These are phyloP conservation scores for Psilopsiagon aurifrons DNA, from an alignment of 2,113 vertebrate genomes.

Conservation along the genomic window DNA sequence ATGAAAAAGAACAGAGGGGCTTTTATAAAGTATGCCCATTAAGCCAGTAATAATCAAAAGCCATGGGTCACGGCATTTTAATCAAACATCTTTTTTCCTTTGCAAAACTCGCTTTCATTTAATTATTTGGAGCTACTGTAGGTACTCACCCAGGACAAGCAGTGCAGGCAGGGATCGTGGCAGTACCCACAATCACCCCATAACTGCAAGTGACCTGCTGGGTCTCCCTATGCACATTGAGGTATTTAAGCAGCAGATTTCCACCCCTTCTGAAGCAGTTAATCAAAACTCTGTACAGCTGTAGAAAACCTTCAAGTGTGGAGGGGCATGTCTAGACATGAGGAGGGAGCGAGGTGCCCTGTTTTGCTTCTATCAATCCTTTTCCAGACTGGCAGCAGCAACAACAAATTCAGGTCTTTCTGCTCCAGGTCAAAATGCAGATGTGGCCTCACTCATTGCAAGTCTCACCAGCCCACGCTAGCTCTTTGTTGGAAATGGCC, in stretches of 20 bases:
- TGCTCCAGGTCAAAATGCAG: not conserved
- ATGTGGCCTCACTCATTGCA: not conserved
- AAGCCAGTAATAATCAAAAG: not conserved
- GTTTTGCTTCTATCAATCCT: not conserved
- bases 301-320: not conserved
- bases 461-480: not conserved
- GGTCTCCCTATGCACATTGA: fast-evolving
- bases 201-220: not conserved
- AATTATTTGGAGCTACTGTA: not conserved
- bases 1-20: not conserved
- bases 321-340: not conserved
- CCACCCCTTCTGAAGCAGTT: not conserved
- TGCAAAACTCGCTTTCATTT: not conserved
- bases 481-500: not conserved
- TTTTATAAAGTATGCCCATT: not conserved
- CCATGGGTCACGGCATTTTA: not conserved
- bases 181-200: fast-evolving
- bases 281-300: not conserved
- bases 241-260: not conserved
- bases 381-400: not conserved
- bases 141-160: not conserved
- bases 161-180: fast-evolving
- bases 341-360: not conserved
- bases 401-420: not conserved
- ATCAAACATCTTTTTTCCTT: not conserved